Base-by-base conservation (phyloP, 2,888 invertebrate species). In the Drosophila demipolita region DNA sequence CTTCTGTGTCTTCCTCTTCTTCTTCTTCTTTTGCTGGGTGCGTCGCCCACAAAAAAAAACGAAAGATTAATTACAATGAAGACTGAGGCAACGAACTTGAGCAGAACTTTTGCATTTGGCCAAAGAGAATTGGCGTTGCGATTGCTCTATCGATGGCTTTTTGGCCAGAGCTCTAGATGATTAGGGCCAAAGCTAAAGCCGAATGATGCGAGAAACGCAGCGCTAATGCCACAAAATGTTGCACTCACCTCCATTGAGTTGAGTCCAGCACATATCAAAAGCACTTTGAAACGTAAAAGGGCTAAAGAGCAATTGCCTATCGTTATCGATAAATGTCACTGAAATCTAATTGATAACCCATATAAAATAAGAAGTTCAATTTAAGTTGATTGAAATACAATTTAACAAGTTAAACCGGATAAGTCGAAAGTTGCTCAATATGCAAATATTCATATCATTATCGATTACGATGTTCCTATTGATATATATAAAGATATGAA, bases 11-110 rank as follows among this genome's bases (percentile, higher is more conserved):
- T 8, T 45, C 45, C 23, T 15, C 45, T 15, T 45, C 15, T 23
- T 23, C 38, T 11, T 29, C 29, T 29, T 29, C 29, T 29, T 40
- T 15, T 1, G n/a, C 45, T 57, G 57, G 66, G 71, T 75, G 71
- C 65, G 75, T 53, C 67, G 29, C 54, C 29, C 29, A 12, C 52
- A 33, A 38, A 33, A 66, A 45, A 8, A n/a, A 12, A 23, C 23
- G 26, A 35, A 38, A 38, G 3, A 45, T 23, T 0, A 8, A 32
- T 32, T 36, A 48, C 45, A 45, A 72, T 72, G 63, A 76, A 68
- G 62, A 70, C 66, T 78, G 57, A 55, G 78, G 66, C 68, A 73
- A 69, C 76, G 66, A 75, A 75, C 84, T 85, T 71, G 62, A 20
- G 6, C 29, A 40, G 52, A 61, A 52, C 53, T 49, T 57, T 49